A percentile compares a stretch with the other conserved stretches of the same genome.
These are phyloP conservation scores for Tenthredo mesomela DNA, from an alignment of 2,888 invertebrate species.

Conservation along the genomic window DNA sequence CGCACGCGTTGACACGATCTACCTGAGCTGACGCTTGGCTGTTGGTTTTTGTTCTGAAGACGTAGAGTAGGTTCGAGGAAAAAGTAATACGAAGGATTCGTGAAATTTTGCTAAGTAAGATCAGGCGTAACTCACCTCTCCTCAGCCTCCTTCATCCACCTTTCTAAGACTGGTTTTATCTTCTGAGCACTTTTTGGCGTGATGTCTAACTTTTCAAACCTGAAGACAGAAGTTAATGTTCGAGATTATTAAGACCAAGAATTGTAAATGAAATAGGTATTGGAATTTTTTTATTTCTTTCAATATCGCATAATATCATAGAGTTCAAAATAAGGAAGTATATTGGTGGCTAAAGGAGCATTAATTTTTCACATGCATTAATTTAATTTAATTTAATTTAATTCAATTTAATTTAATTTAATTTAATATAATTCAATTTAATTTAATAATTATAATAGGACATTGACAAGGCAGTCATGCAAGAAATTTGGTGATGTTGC, in stretches of 20 bases:
- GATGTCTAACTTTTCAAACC: conserved; percentile 99
- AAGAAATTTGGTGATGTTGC: conserved; percentile 76
- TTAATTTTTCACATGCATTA: conserved; percentile 73
- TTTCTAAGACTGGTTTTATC: conserved; percentile 98
- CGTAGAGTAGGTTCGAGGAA: background rate
- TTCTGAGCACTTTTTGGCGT: conserved; percentile 99
- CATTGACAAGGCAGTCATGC: conserved; percentile 78
- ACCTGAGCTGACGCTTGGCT: background rate
- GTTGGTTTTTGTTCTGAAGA: conserved; percentile 49
- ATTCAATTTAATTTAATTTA: background rate
- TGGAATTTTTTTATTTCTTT: background rate
- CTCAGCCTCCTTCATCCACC: conserved; percentile 99
- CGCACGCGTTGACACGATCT: conserved; percentile 67
- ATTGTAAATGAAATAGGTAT: background rate
- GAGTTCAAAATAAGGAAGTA: conserved; percentile 49
- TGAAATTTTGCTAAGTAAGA: background rate
- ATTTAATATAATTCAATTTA: background rate
- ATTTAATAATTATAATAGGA: conserved; percentile 70
- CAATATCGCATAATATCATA: background rate
- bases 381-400: conserved; percentile 57
- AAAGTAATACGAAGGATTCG: conserved; percentile 45
- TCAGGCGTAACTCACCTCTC: conserved; percentile 86
- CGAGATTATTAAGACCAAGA: conserved; percentile 7
- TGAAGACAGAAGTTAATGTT: conserved; percentile 76
- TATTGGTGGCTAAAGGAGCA: conserved; percentile 70